Percentiles rank a stretch among this genome's conserved stretches.
Conservation (phyloP, 1,140 invertebrate genomes). For the Laupala kohalensis region DNA sequence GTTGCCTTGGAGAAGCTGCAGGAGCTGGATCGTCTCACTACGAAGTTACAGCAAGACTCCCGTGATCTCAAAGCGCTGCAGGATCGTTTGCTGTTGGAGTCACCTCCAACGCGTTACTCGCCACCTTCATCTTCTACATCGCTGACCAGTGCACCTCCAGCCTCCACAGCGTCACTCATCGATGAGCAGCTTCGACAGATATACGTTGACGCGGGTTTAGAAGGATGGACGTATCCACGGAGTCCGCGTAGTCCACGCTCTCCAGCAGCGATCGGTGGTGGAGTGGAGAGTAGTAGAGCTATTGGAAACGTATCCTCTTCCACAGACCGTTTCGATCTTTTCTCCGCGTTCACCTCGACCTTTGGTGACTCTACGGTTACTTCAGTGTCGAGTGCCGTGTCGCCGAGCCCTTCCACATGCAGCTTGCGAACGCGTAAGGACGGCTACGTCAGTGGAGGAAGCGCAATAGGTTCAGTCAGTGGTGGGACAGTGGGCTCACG, state of each 20-base stretch:
- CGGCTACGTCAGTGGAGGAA: conserved; percentile 37
- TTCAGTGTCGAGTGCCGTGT: conserved; percentile 22
- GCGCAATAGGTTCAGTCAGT: too few relatives aligned
- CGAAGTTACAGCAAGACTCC: conserved; percentile 62
- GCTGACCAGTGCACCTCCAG: conserved; percentile 31
- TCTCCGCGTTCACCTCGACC: too few relatives aligned
- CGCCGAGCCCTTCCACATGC: conserved; percentile 44
- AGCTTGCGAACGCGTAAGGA: conserved; percentile 50
- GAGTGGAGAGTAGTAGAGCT: conserved; percentile 38
- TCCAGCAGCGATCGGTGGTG: background rate
- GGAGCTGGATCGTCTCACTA: conserved; percentile 59
- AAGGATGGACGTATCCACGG: conserved; percentile 59
- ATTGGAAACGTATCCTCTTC: conserved; percentile 19
- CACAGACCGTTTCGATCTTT: background rate
- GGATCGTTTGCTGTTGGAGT: conserved; percentile 35
- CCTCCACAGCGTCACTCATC: conserved; percentile 49
- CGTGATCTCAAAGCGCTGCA: conserved; percentile 61
- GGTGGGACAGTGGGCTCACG: conserved; percentile 36
- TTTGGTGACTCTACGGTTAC: too few relatives aligned
- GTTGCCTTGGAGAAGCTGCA: conserved; percentile 61
- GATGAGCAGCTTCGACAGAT: conserved; percentile 55
- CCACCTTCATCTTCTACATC: conserved; percentile 22
- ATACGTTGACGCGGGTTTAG: conserved; percentile 46
- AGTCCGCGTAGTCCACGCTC: conserved; percentile 22
- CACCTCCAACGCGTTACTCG: conserved; percentile 31